Evolutionary conservation across 2,888 invertebrate species (phyloP), one percentile per base, ranked within the genome.

Genomic region (Chesias legatella): DNA sequence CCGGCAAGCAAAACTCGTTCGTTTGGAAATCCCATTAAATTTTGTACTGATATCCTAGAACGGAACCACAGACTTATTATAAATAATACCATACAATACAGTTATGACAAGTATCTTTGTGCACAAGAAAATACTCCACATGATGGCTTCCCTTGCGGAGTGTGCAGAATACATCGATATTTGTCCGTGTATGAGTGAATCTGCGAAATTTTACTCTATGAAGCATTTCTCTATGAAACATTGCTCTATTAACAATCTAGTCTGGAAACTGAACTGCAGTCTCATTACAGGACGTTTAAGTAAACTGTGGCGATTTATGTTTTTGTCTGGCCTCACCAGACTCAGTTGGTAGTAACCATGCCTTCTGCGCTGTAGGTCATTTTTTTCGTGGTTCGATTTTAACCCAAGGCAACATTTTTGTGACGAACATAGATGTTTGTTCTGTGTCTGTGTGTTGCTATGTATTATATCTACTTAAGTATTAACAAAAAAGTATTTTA

Each of bases 11-110:
- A 56, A 59, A 71, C 58, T 63, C 73, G 63, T 60, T 74, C 65
- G 58, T 58, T 70, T 67, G 68, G 78, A 83, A 82, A 81, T 73
- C 77, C 73, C 70, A 78, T 82, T 81, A 76, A 74, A 79, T 80
- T 73, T 68, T 56, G 67, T 55, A 60, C 60, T 58, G 60, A 67
- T 67, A 70, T 63, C 60, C 54, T 61, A 53, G 58, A 53, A 56
- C 44, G 45, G 45, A 50, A 53, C 32, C 33, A 46, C 41, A 49
- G 35, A 40, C 48, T 38, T 37, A 37, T 35, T 48, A 52, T 48
- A 46, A 53, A 53, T n/a, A n/a, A n/a, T n/a, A n/a, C n/a, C n/a
- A n/a, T n/a, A n/a, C n/a, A n/a, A n/a, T n/a, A n/a, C n/a, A n/a
- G n/a, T n/a, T n/a, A n/a, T n/a, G n/a, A n/a, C n/a, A n/a, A n/a